Evolutionary conservation across 2,113 vertebrate species (phyloP).

Genomic region (Rhinolophus ferrumequinum): DNA sequence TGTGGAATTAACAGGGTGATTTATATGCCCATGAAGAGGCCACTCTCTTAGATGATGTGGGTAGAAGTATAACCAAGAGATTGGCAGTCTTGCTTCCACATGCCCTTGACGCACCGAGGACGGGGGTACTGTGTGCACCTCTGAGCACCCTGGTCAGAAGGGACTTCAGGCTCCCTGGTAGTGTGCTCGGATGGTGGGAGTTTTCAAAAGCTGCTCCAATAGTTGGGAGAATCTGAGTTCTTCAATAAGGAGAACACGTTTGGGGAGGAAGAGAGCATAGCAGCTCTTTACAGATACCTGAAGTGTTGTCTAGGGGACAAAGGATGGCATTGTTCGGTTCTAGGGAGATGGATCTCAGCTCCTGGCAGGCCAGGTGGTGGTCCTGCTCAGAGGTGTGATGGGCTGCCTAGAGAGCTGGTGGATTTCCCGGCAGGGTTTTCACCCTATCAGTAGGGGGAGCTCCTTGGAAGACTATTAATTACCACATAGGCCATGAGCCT

Average conservation of each 20-base stretch:
- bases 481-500: not conserved
- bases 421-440: not conserved
- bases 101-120: not conserved
- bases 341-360: not conserved
- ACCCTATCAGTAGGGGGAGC: not conserved
- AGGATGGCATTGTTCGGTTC: not conserved
- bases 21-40: not conserved
- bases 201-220: not conserved
- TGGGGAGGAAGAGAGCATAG: not conserved
- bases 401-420: not conserved
- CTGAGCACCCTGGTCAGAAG: not conserved
- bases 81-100: not conserved
- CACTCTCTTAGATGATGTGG: not conserved
- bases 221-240: not conserved
- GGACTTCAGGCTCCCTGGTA: not conserved
- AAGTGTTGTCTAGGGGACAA: too few species aligned
- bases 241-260: not conserved
- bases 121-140: not conserved
- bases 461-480: not conserved
- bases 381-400: not conserved
- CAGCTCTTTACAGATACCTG: not conserved
- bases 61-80: not conserved
- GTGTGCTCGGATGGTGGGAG: not conserved
- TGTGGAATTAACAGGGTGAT: not conserved
- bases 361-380: not conserved